Percentiles rank a stretch among this genome's conserved stretches.
phyloP scores from a whole-genome alignment of 2,113 vertebrate genomes.

The Chionomys nivalis region DNA sequence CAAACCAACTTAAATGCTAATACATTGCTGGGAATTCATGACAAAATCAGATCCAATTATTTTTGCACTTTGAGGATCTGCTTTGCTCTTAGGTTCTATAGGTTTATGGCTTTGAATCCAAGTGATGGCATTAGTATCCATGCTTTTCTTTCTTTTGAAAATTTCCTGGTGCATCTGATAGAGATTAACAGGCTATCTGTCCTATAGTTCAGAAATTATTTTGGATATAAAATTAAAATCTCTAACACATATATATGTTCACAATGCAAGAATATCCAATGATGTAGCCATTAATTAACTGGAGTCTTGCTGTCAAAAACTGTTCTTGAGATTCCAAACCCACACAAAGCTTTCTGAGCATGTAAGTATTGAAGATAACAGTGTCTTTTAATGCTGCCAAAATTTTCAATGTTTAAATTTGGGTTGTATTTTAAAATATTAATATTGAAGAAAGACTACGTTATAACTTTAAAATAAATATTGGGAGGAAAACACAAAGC shows the following conservation, averaged over 20 bases:
- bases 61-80: conserved; percentile 38
- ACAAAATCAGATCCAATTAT: conserved; percentile 61
- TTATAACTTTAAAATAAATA: conserved; percentile 14
- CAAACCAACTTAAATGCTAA: conserved; percentile 59
- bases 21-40: conserved; percentile 54
- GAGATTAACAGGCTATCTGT: neutral
- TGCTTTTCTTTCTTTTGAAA: no score
- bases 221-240: neutral
- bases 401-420: conserved; percentile 10
- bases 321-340: neutral
- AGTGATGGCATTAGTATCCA: neutral
- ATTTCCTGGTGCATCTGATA: neutral
- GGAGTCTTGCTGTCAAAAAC: neutral
- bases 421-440: conserved; percentile 23
- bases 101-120: neutral
- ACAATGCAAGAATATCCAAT: neutral
- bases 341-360: neutral
- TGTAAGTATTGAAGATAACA: neutral
- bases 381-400: neutral
- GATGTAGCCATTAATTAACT: neutral
- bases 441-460: neutral
- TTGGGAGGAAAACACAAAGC: neutral
- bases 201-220: neutral
- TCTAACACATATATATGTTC: neutral
- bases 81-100: neutral